Conservation (phyloP, 2,888 invertebrate species). For the Norana najaformis region DNA sequence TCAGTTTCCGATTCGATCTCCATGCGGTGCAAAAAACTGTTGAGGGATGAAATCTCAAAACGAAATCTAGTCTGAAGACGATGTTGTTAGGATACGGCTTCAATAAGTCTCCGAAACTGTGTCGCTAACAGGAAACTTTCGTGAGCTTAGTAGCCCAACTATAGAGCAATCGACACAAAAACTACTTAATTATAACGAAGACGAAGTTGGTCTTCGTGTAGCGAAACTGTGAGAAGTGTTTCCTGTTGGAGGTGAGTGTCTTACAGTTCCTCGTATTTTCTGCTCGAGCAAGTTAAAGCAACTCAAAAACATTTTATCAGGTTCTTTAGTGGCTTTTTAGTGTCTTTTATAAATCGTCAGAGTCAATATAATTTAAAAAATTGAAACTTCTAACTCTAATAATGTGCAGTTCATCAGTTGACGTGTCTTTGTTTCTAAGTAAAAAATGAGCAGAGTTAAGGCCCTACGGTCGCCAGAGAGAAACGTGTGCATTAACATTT, state of each 20-base stretch:
- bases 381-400: not conserved
- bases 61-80: not conserved
- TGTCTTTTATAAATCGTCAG: not conserved
- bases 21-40: not conserved
- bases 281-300: too few species aligned
- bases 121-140: constrained; percentile 3
- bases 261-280: not conserved
- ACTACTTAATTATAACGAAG: not conserved
- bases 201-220: not conserved
- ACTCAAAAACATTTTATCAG: not conserved
- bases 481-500: too few species aligned
- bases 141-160: too few species aligned
- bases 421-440: not conserved
- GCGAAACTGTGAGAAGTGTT: not conserved
- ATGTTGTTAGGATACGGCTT: not conserved
- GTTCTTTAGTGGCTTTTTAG: not conserved
- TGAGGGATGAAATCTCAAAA: not conserved
- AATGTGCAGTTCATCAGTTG: not conserved
- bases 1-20: not conserved
- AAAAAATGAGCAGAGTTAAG: too few species aligned
- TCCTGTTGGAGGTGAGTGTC: not conserved
- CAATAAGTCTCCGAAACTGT: not conserved
- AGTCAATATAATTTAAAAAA: not conserved
- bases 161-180: not conserved
- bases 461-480: too few species aligned